Evolutionary conservation across 2,888 invertebrate species (phyloP).

Genomic region (Dicyrtomina minuta): DNA sequence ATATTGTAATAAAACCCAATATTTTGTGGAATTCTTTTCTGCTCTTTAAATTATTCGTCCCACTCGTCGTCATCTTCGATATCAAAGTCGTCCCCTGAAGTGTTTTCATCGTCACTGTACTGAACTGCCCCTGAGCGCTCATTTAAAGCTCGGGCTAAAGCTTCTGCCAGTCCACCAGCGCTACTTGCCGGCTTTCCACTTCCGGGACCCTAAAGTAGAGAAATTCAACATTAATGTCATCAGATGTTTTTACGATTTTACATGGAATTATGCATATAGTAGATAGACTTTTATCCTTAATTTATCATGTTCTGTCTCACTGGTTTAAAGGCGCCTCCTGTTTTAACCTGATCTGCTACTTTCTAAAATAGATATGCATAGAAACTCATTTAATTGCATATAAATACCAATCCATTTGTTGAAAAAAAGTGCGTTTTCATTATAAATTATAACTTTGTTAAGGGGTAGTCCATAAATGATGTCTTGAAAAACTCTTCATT

Average conservation of each 20-base stretch:
- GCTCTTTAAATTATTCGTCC: no score
- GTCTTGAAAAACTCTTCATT: no score
- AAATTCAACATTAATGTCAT: background rate
- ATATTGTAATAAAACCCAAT: no score
- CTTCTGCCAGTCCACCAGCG: conserved; percentile 77
- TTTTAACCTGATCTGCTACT: background rate
- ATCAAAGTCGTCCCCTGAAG: conserved; percentile 65
- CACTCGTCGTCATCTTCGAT: conserved; percentile 52
- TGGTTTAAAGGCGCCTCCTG: background rate
- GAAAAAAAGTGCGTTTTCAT: no score
- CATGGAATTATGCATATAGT: no score
- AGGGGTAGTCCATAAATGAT: no score
- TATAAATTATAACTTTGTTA: no score
- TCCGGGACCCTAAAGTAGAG: conserved; percentile 19
- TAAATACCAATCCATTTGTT: no score
- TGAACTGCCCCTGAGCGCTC: conserved; percentile 80
- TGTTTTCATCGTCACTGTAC: conserved; percentile 66
- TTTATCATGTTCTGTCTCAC: background rate
- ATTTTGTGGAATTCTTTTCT: no score
- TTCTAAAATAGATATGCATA: background rate
- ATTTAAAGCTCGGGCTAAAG: conserved; percentile 80
- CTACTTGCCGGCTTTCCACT: conserved; percentile 46
- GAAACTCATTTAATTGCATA: no score
- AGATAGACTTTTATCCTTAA: background rate
- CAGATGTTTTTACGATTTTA: background rate